Evolutionary conservation across 2,888 invertebrate species (phyloP).

Genomic region (Ctena decussata): DNA sequence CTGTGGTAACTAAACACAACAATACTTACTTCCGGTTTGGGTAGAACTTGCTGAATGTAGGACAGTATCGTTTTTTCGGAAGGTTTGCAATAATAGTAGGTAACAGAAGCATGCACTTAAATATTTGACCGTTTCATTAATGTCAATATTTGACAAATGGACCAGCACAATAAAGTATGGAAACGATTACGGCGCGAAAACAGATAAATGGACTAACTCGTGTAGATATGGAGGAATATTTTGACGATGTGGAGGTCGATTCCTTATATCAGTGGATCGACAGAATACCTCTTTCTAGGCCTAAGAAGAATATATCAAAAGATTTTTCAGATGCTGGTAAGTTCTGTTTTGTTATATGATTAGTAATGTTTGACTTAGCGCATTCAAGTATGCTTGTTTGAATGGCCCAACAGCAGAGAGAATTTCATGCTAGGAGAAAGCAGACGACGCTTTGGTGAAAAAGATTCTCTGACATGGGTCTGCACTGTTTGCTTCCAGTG

Average conservation of each 20-base stretch:
- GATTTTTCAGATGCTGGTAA: conserved; percentile 87
- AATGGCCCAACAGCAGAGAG: too few relatives aligned
- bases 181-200: conserved; percentile 61
- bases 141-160: conserved; percentile 22
- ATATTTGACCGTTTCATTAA: conserved; percentile 14
- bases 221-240: conserved; percentile 80
- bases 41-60: neutral
- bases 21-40: conserved; percentile 59
- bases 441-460: too few relatives aligned
- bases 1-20: conserved; percentile 65
- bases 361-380: too few relatives aligned
- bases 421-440: too few relatives aligned
- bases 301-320: conserved; percentile 86
- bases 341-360: too few relatives aligned
- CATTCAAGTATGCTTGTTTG: too few relatives aligned
- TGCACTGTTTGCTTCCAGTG: too few relatives aligned
- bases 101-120: conserved; percentile 1
- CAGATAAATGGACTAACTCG: conserved; percentile 65
- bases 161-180: conserved; percentile 37
- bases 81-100: neutral
- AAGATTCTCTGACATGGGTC: too few relatives aligned
- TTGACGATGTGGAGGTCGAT: conserved; percentile 85
- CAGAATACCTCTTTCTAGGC: conserved; percentile 85
- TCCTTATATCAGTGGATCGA: conserved; percentile 87
- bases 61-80: neutral